phyloP scores from a whole-genome alignment of 2,113 vertebrate species.

The Percina caprodes region DNA sequence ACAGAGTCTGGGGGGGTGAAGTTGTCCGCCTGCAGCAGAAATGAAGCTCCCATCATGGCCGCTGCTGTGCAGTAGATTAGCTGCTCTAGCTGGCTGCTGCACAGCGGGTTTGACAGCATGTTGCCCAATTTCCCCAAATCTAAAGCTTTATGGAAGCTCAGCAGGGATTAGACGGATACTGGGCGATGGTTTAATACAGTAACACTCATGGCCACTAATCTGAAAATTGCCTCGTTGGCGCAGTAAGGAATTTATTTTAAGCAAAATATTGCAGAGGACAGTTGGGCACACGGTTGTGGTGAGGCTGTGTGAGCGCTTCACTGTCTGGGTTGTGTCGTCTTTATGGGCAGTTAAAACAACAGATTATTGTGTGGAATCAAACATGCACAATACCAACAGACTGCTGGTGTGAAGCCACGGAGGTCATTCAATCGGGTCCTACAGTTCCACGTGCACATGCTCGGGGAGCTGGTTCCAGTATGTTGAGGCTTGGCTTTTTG shows the following conservation, averaged over 20 bases:
- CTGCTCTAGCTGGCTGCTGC: neutral
- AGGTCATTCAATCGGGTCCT: no score
- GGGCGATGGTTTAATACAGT: constrained; percentile 38
- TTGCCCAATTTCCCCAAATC: neutral
- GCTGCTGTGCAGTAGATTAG: neutral
- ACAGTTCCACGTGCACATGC: no score
- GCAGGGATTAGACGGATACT: constrained; percentile 51
- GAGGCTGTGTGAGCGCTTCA: neutral
- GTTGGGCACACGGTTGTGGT: neutral
- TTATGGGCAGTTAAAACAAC: neutral
- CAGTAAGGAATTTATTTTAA: neutral
- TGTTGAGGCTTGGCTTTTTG: no score
- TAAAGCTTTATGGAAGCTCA: constrained; percentile 18
- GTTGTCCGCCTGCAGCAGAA: neutral
- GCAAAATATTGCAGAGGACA: neutral
- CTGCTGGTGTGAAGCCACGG: no score
- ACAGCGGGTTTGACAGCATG: neutral
- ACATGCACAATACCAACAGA: no score
- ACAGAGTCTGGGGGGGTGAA: neutral
- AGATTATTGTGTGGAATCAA: no score
- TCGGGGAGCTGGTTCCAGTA: no score
- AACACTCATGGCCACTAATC: constrained; percentile 32
- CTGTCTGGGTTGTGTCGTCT: neutral
- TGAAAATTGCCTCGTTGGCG: constrained; percentile 13
- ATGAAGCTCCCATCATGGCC: no score